A percentile compares a stretch with the other conserved stretches of the same genome.
Evolutionary conservation across 2,888 invertebrate species (phyloP).

Genomic region (Eilema griseolum): DNA sequence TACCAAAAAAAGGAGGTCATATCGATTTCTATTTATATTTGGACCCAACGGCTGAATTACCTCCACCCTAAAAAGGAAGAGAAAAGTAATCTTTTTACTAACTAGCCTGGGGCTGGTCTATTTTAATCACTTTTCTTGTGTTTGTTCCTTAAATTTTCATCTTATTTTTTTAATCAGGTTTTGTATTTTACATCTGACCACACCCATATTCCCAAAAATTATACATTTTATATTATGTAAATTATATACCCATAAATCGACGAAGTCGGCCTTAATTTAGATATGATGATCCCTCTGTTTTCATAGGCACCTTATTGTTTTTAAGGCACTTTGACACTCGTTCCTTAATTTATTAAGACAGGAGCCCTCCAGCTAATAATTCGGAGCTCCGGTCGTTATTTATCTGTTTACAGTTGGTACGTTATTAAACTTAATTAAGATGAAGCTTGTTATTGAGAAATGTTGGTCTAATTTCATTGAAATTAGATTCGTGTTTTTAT

Average conservation of each 20-base stretch:
- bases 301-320: background rate
- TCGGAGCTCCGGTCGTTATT: background rate
- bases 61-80: too few species aligned
- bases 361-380: background rate
- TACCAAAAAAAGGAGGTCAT: too few species aligned
- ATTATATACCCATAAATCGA: background rate
- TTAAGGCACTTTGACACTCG: conserved; percentile 1
- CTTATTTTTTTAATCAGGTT: too few species aligned
- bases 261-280: background rate
- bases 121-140: too few species aligned
- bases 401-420: conserved; percentile 15
- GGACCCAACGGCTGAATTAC: too few species aligned
- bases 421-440: conserved; percentile 27
- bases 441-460: background rate
- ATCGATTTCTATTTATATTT: too few species aligned
- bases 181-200: too few species aligned
- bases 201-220: background rate
- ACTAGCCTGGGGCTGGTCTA: too few species aligned
- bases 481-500: background rate
- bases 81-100: too few species aligned
- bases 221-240: background rate
- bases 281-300: background rate
- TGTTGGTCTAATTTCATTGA: background rate
- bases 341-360: conserved; percentile 4
- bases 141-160: too few species aligned